A percentile compares a stretch with the other conserved stretches of the same genome.
Evolutionary conservation across 2,113 vertebrate species (phyloP).

Genomic region (Macrotis lagotis): DNA sequence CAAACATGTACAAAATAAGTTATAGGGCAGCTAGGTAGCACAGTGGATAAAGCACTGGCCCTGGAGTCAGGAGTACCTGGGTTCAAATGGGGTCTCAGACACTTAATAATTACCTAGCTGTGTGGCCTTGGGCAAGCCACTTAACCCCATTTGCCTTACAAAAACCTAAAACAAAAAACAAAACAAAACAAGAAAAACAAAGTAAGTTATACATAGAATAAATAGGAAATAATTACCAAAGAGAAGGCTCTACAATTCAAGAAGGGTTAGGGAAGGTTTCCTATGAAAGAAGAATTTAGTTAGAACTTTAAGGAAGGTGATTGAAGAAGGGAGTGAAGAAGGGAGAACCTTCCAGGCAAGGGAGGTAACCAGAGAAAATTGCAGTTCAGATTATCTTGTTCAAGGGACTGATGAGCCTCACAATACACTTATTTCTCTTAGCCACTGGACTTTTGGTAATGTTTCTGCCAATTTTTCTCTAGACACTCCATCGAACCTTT

Average conservation of each 20-base stretch:
- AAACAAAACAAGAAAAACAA: too few species aligned
- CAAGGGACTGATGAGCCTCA: neutral
- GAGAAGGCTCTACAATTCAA: neutral
- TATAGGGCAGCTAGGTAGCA: too few species aligned
- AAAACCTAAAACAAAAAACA: too few species aligned
- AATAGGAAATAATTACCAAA: too few species aligned
- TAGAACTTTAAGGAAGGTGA: neutral
- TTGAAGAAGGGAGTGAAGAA: neutral
- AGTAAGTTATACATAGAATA: neutral
- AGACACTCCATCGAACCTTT: neutral
- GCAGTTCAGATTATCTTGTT: neutral
- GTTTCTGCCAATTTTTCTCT: neutral
- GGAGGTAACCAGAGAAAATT: neutral
- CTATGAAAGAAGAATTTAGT: neutral
- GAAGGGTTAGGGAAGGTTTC: neutral
- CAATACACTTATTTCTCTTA: neutral
- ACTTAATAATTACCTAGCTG: too few species aligned
- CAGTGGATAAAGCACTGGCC: too few species aligned
- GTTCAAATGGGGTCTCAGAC: too few species aligned
- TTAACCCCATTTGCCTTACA: too few species aligned
- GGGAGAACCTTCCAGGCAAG: neutral
- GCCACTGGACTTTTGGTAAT: neutral
- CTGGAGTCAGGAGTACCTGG: too few species aligned
- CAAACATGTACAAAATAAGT: too few species aligned
- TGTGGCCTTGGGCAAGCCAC: too few species aligned